A percentile compares a stretch with the other conserved stretches of the same genome.
Evolutionary conservation across 1,140 invertebrate species (phyloP).

Genomic region (Drosophila watanabei): DNA sequence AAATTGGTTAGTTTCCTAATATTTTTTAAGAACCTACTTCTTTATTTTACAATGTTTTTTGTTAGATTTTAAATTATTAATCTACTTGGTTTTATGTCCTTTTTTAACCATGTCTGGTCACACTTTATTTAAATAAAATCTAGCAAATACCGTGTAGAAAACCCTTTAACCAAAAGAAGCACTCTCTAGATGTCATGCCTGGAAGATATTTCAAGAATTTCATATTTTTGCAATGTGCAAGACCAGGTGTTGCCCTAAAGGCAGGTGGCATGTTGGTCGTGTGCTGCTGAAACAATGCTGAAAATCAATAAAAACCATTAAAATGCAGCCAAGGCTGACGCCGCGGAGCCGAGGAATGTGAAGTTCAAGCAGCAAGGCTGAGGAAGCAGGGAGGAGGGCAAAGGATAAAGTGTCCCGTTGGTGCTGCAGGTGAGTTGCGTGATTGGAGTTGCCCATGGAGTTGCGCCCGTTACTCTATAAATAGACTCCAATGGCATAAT

Average conservation of each 20-base stretch:
- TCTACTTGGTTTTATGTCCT: not conserved
- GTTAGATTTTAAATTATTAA: not conserved
- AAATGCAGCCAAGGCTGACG: constrained; percentile 70
- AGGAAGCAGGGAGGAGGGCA: constrained; percentile 3
- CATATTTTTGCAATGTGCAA: constrained; percentile 21
- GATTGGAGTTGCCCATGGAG: constrained; percentile 52
- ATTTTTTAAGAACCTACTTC: not conserved
- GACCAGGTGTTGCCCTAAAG: constrained; percentile 16
- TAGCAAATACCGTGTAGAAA: no score
- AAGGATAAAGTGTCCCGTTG: constrained; percentile 6
- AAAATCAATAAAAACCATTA: constrained; percentile 82
- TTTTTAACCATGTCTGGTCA: not conserved
- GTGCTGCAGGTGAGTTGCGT: constrained; percentile 59
- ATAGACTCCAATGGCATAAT: constrained; percentile 71
- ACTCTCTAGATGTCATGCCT: not conserved
- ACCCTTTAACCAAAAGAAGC: not conserved
- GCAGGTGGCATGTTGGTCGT: constrained; percentile 19
- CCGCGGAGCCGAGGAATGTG: constrained; percentile 58
- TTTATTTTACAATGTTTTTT: not conserved
- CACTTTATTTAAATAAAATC: not conserved
- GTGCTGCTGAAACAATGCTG: constrained; percentile 48
- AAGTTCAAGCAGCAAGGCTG: constrained; percentile 78
- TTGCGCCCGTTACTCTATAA: constrained; percentile 49
- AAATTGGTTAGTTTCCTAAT: fast-evolving
- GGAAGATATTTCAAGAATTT: not conserved